Conservation (phyloP, 2,113 vertebrate genomes). For the Girardinichthys multiradiatus region DNA sequence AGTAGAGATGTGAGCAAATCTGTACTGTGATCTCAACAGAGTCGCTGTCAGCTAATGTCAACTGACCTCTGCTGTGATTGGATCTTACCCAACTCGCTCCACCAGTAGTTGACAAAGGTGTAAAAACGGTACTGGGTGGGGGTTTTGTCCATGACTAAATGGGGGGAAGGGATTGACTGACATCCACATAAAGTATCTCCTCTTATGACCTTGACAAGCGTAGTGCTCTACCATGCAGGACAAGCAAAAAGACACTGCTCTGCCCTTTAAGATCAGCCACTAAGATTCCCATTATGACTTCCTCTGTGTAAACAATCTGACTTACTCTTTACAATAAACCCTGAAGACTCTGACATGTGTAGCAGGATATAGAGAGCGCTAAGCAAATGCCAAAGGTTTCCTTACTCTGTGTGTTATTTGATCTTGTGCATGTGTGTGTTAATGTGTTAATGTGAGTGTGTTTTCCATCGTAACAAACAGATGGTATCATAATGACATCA, state of each 20-base stretch:
- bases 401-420: slow-evolving; percentile 50
- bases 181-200: slow-evolving; percentile 57
- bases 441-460: slow-evolving; percentile 42
- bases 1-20: neutral
- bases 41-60: neutral
- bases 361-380: slow-evolving; percentile 24
- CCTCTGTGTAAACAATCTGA: slow-evolving; percentile 37
- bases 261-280: slow-evolving; percentile 10
- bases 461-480: slow-evolving; percentile 67
- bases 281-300: slow-evolving; percentile 19
- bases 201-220: slow-evolving; percentile 65
- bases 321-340: slow-evolving; percentile 30
- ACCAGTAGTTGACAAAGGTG: slow-evolving; percentile 50
- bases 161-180: slow-evolving; percentile 64
- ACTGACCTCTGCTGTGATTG: slow-evolving; percentile 19
- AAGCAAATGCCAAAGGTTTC: slow-evolving; percentile 54
- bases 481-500: slow-evolving; percentile 77
- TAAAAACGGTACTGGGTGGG: slow-evolving; percentile 19
- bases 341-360: slow-evolving; percentile 9
- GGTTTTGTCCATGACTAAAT: slow-evolving; percentile 51
- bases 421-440: slow-evolving; percentile 39
- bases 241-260: slow-evolving; percentile 8
- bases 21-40: neutral
- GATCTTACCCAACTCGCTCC: slow-evolving; percentile 1
- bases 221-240: slow-evolving; percentile 28